A percentile compares a stretch with the other conserved stretches of the same genome.
These are phyloP conservation scores for Teleiodes luculella DNA, from an alignment of 2,888 invertebrate genomes.

Conservation along the genomic window DNA sequence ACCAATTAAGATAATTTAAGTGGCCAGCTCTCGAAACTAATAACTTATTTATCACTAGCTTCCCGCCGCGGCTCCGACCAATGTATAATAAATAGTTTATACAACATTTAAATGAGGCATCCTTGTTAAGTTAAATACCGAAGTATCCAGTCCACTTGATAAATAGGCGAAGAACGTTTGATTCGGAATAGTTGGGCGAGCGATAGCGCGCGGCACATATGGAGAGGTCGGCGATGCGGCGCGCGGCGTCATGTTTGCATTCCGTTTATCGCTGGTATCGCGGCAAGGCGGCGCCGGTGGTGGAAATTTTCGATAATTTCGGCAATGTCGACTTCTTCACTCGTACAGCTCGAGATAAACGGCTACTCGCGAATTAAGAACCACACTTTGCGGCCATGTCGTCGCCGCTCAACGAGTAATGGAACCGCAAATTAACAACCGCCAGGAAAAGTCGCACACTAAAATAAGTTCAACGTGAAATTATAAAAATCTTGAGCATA, in stretches of 20 bases:
- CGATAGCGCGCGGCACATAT: conserved; percentile 6
- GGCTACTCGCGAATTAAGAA: conserved; percentile 22
- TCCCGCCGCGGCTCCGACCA: too few relatives aligned
- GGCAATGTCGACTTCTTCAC: conserved; percentile 29
- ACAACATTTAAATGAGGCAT: too few relatives aligned
- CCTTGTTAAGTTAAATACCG: too few relatives aligned
- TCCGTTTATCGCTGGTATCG: conserved; percentile 51
- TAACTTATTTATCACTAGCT: too few relatives aligned
- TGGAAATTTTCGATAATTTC: conserved; percentile 58
- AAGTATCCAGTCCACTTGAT: neutral
- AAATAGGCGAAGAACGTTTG: neutral
- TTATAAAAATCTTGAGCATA: neutral
- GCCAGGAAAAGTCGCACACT: neutral
- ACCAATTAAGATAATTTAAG: too few relatives aligned
- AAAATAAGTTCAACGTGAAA: neutral
- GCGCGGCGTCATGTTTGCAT: conserved; percentile 48
- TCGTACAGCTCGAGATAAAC: conserved; percentile 34
- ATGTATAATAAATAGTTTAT: too few relatives aligned
- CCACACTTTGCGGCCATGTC: neutral
- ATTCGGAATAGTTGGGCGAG: neutral
- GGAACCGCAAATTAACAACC: neutral
- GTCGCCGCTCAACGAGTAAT: neutral
- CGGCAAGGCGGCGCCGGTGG: conserved; percentile 32
- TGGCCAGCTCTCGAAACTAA: too few relatives aligned
- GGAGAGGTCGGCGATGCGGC: conserved; percentile 19